Evolutionary conservation across 2,888 invertebrate species (phyloP), one percentile per base, ranked within the genome.

Genomic region (Trachelus troglodyta): DNA sequence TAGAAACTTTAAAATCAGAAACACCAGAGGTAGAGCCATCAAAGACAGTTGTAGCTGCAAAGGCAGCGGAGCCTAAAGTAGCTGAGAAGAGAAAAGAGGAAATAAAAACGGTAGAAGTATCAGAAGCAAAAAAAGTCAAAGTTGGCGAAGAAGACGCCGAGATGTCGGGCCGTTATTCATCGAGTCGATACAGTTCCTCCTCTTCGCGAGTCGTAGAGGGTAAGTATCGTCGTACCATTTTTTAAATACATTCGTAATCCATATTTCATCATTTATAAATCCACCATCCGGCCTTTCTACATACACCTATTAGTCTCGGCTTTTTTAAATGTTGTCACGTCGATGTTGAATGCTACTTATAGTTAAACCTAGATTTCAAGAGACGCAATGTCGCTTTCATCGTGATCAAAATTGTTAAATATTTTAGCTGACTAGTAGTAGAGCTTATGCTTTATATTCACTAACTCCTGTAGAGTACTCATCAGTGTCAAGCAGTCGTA

Each of bases 191-290:
- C 88, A 91, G 92, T 81, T 93, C 93, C 92, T 93, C 94, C 90
- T 94, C 94, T 87, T 93, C 94, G 88, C 94, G 93, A 92, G 93
- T 93, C 75, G 93, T 94, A 88, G 94, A 94, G 93, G 94, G 94
- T 94, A 90, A 90, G 87, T 80, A 77, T 73, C 71, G 9, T 11
- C 33, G 3, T n/a, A 40, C 1, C 0, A 40, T 40, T 40, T 40
- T 40, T 40, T 23, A 23, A 23, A 40, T 40, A 40, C 1, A 23
- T 40, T 40, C 15, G 6, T 40, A 40, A 40, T 15, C 15, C 23
- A 40, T 40, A 15, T 23, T 40, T 40, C 23, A 23, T 40, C 6
- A 23, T 40, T 40, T 6, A 40, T 23, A 40, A 40, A 40, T 40
- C 40, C 40, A 40, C 9, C 40, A 40, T 40, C 40, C 15, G 40